A percentile compares a stretch with the other conserved stretches of the same genome.
These are phyloP conservation scores for Hirtodrosophila duncani DNA, from an alignment of 2,888 invertebrate species.

Conservation along the genomic window DNA sequence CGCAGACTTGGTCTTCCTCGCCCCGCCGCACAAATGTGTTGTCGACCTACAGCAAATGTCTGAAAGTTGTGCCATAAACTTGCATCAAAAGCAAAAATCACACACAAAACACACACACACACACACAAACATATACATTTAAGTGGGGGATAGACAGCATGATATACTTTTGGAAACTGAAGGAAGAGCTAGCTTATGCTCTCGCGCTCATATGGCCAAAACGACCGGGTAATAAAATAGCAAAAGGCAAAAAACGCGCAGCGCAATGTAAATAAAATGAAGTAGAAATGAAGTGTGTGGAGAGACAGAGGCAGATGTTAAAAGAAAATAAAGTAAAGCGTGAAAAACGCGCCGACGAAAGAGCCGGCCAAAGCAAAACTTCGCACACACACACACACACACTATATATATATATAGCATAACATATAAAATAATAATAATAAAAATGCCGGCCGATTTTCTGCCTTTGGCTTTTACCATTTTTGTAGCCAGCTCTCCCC, in stretches of 20 bases:
- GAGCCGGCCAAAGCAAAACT: constrained; percentile 50
- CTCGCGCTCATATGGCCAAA: constrained; percentile 65
- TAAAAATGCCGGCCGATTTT: constrained; percentile 65
- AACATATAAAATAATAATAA: constrained; percentile 61
- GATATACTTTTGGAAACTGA: too few species aligned
- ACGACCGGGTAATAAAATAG: constrained; percentile 70
- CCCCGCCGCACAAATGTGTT: not conserved
- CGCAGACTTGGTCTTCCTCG: too few species aligned
- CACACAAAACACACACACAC: constrained; percentile 22
- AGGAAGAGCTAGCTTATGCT: too few species aligned
- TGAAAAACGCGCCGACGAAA: constrained; percentile 51
- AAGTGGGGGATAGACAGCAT: too few species aligned
- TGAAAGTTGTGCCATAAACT: constrained; percentile 42
- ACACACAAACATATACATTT: too few species aligned
- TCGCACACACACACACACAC: constrained; percentile 27
- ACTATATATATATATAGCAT: too few species aligned
- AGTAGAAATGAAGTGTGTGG: too few species aligned
- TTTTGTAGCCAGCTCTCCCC: constrained; percentile 8
- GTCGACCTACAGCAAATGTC: constrained; percentile 29
- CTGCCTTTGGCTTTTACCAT: constrained; percentile 5
- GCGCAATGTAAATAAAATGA: constrained; percentile 59
- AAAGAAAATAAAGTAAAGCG: constrained; percentile 29
- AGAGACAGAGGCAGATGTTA: constrained; percentile 1
- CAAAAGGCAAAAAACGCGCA: constrained; percentile 36
- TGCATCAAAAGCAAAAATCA: constrained; percentile 42